Evolutionary conservation across 2,888 invertebrate genomes (phyloP), one percentile per base, ranked within the genome.

Genomic region (Loripinus fragilis): DNA sequence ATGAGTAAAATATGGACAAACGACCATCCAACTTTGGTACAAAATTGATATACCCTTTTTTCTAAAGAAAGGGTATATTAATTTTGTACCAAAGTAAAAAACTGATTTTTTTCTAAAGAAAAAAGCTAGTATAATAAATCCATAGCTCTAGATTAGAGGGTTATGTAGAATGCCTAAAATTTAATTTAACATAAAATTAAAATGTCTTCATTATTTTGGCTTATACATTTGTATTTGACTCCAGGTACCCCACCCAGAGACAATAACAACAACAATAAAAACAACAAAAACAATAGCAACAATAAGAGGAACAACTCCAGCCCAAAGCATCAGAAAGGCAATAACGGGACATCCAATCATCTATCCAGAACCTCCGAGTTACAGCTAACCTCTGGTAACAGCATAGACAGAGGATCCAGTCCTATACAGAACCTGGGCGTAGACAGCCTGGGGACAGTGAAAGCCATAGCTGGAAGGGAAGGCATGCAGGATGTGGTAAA

Each of bases 401-500:
- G 52, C 25, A 15, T 52, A 10, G 52, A 52, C 52, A 52, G 52
- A 23, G 25, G 7, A 23, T 8, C 52, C 2, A 52, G 25, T 52
- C 52, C 52, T 20, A 25, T 52, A 25, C 52, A 52, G 52, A 52
- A 25, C 25, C 20, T 45, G 20, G 17, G 8, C 17, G 25, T 25
- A 52, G 25, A 25, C 12, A 25, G n/a, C n/a, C 25, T 52, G 12
- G 52, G 25, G 25, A 15, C 52, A 25, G n/a, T 5, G 52, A 25
- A 52, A 15, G 23, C 25, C 1, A 25, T 25, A 52, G 3, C 33
- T 8, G 30, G 8, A 17, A 30, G 33, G 33, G 12, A 38, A 38
- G 60, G 33, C 12, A 7, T 78, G 2, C 83, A 80, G 64, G 78
- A 69, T n/a, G 42, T 79, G 50, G 78, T 84, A 10, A 81, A 81